Evolutionary conservation across 1,140 invertebrate species (phyloP), one percentile per base, ranked within the genome.

Genomic region (Pararge aegeria): DNA sequence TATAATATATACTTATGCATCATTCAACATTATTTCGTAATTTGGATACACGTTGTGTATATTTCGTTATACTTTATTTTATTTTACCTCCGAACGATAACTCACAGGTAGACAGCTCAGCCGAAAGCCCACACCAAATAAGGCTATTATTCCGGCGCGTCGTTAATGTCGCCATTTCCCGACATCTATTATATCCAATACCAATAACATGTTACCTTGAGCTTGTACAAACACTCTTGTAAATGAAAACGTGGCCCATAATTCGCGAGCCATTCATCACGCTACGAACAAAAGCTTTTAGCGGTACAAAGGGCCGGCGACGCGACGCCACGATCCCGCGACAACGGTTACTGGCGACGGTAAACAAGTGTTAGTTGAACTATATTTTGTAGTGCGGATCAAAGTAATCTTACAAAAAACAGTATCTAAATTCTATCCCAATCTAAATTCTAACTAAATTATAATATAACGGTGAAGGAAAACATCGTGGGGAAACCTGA

Each of bases 201-300:
- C 38, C 38, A 42, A 42, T 42, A 42, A 42, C 38, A 18, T 18
- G 38, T 13, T 15, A 42, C 38, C 38, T 42, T 18, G 16, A 16
- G 38, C 13, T 42, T 42, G 38, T 42, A 42, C 38, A 42, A 37
- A 52, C 16, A 52, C 29, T 34, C 7, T 29, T 13, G 49, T 51
- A 51, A 51, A 51, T 51, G 49, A 53, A 42, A 42, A 42, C 38
- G 38, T 18, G 38, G 38, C 38, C 38, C 16, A 15, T 42, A 42
- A 42, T 42, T 42, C 38, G 38, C 38, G 37, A 30, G 30, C 54
- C 65, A 70, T 68, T 64, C 66, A 70, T 73, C 70, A 73, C 53
- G 13, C 7, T 42, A 42, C 16, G 57, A 65, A 66, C 68, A 70
- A 74, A 77, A 66, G 62, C 71, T 72, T 74, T 74, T 72, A 72